Evolutionary conservation across 1,140 invertebrate species (phyloP).

Genomic region (Diabrotica virgifera): DNA sequence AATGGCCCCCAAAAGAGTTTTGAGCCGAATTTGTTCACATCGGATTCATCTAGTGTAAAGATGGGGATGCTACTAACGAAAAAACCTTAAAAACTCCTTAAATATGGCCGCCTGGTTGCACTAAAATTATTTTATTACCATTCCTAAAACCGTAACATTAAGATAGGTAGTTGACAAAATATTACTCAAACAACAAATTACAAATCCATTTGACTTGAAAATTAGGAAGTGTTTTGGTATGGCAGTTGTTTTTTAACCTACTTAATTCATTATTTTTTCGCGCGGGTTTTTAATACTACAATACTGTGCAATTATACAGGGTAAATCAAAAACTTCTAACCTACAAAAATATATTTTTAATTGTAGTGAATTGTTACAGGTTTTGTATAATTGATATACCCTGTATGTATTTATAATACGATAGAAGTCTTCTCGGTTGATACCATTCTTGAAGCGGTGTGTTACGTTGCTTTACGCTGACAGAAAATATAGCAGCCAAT

Average conservation of each 20-base stretch:
- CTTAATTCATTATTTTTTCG: neutral
- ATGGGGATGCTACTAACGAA: no score
- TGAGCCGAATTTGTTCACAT: no score
- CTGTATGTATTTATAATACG: slow-evolving; percentile 11
- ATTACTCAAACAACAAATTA: neutral
- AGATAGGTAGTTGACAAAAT: neutral
- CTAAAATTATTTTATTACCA: no score
- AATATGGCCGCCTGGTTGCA: no score
- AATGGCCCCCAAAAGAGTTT: no score
- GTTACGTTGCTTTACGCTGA: neutral
- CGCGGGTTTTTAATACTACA: slow-evolving; percentile 15
- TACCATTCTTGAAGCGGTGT: neutral
- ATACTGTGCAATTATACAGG: slow-evolving; percentile 17
- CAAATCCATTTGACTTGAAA: slow-evolving; percentile 1
- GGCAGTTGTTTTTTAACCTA: slow-evolving; percentile 16
- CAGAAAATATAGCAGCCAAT: neutral
- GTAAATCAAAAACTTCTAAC: neutral
- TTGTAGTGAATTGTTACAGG: no score
- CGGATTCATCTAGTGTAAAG: no score
- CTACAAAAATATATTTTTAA: no score
- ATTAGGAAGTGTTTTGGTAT: slow-evolving; percentile 12
- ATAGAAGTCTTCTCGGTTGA: slow-evolving; percentile 15
- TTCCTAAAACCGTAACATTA: no score
- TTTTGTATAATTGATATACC: no score
- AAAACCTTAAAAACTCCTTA: no score